Evolutionary conservation across 2,113 vertebrate species (phyloP), one percentile per base, ranked within the genome.

Genomic region (Anhinga anhinga): DNA sequence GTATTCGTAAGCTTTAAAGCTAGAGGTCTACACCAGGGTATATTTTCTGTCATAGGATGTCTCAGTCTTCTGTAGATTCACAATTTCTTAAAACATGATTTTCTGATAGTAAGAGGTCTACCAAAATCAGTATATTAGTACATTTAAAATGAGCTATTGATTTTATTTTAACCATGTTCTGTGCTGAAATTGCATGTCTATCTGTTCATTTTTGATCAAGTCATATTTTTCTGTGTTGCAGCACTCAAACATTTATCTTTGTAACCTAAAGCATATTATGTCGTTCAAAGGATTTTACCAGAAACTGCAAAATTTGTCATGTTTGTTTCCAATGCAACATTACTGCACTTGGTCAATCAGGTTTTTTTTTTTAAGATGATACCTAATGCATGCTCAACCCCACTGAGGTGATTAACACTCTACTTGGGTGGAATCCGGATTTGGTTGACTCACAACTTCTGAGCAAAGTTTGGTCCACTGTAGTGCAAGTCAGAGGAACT

Each of bases 1-100:
- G 40, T 70, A 73, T 80, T 95, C 53, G 56, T 95, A 53, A 94
- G 32, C 32, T 95, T 94, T 95, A 72, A 96, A 83, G 12, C 50
- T 58, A 62, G 56, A 91, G 92, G 26, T 91, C 66, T 74, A 45
- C 16, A 17, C 44, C 27, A 63, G 29, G 50, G 34, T 90, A 26
- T 53, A n/a, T 94, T 87, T 89, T 82, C 44, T 79, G 83, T 86
- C 62, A 73, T 73, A 92, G 63, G 78, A 50, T 66, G n/a, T 59
- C 56, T 91, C 82, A 84, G 34, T 93, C 50, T 65, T 95, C 53
- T 77, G 29, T 81, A 95, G 38, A 96, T 82, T 93, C 56, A 50
- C 58, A 88, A 15, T 81, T 84, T 86, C 47, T 97, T 87, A 82
- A 86, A 90, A 36, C 3, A 2, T 18, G 38, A 59, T 53, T 96